Evolutionary conservation across 2,797 vertebrate genomes (phyloP), one percentile per base, ranked within the genome.

Genomic region (Sparus aurata): DNA sequence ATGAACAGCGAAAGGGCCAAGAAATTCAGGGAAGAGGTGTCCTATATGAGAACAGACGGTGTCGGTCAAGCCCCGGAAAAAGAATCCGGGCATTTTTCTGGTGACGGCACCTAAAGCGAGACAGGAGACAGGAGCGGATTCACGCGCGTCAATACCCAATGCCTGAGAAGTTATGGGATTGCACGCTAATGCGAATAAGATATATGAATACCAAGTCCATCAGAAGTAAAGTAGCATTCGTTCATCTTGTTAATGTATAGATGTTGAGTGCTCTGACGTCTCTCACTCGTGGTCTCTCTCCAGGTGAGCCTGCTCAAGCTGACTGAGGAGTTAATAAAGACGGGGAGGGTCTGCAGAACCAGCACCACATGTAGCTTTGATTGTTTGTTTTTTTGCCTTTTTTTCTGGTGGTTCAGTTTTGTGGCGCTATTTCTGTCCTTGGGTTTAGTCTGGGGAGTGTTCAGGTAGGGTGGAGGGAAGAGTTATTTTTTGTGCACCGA

Each of bases 11-110:
- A 60, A 75, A 72, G 23, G 69, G 70, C 0, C 46, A 74, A 79
- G 53, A 73, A 61, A 72, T 52, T 59, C 75, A 55, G 73, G 41
- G 59, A 58, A 68, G 61, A 77, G 43, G 58, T 84, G 53, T 83
- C 71, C 76, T 70, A 7, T 78, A 61, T 75, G 47, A 84, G 47
- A 84, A 52, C 5, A 50, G 60, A 72, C 66, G 5, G 70, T 77
- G 66, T 67, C 52, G 77, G 67, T 82, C 30, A 46, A 74, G 59
- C 60, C 75, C 49, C 57, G 66, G 66, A 82, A 73, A 73, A 61
- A 63, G 10, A 73, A 79, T 67, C 49, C 60, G n/a, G n/a, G n/a
- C n/a, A 43, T 75, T 72, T 69, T 57, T 2, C 60, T 45, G 5
- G 46, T 38, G 52, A 61, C 58, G 38, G 9, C 30, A 13, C 12